Evolutionary conservation across 1,140 invertebrate genomes (phyloP).

Genomic region (Lasioglossum baleicum): DNA sequence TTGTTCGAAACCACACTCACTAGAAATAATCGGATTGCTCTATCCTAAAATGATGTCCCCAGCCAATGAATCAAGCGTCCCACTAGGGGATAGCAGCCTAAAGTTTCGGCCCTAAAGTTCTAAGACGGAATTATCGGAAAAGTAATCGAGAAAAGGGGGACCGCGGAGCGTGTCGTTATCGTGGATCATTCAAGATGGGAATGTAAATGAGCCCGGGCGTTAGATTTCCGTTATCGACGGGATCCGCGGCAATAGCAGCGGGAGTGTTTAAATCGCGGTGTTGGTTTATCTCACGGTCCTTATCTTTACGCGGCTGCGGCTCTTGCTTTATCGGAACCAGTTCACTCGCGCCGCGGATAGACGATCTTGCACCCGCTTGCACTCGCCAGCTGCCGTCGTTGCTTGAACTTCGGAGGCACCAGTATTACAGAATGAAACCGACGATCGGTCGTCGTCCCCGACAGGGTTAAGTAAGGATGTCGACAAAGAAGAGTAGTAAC

Average conservation of each 20-base stretch:
- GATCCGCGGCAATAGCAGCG: slow-evolving; percentile 31
- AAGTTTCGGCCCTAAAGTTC: no score
- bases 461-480: no score
- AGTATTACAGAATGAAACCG: no score
- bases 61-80: no score
- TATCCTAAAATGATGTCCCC: no score
- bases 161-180: slow-evolving; percentile 8
- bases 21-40: no score
- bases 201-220: slow-evolving; percentile 36
- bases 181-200: slow-evolving; percentile 24
- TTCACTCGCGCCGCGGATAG: slow-evolving; percentile 14
- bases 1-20: no score
- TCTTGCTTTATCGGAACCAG: slow-evolving; percentile 35
- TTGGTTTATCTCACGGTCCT: slow-evolving; percentile 31
- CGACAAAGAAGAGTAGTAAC: no score
- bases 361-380: neutral
- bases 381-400: no score
- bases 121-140: neutral
- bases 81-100: no score
- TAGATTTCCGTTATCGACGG: neutral
- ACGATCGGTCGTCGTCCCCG: no score
- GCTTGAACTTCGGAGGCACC: no score
- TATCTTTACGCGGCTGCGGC: slow-evolving; percentile 35
- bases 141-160: neutral
- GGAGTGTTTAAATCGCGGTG: slow-evolving; percentile 43